Conservation (phyloP, 2,888 invertebrate genomes). For the Trissoscelio sp. region DNA sequence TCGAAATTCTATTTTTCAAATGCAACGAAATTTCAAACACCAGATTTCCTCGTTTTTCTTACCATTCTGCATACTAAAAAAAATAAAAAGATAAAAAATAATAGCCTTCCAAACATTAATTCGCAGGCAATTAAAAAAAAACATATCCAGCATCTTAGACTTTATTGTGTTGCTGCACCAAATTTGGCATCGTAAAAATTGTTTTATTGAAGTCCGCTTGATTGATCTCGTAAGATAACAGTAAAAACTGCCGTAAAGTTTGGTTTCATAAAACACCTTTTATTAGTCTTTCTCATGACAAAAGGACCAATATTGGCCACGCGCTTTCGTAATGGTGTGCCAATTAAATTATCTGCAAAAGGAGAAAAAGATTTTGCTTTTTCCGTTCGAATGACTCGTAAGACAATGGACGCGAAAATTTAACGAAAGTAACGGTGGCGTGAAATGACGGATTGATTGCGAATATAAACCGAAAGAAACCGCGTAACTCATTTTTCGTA, state of each 20-base stretch:
- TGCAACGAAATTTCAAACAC: constrained; percentile 24
- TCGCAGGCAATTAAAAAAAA: not conserved
- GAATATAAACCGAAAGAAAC: constrained; percentile 26
- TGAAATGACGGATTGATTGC: constrained; percentile 40
- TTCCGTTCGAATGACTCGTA: not conserved
- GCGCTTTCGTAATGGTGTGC: not conserved
- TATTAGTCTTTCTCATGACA: constrained; percentile 33
- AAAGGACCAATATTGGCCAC: constrained; percentile 7
- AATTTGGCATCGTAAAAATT: constrained; percentile 38
- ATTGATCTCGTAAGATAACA: constrained; percentile 51
- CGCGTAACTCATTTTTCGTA: constrained; percentile 27
- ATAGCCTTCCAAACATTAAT: constrained; percentile 3
- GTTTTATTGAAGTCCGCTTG: constrained; percentile 25
- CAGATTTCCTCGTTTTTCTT: constrained; percentile 27
- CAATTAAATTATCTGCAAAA: constrained; percentile 2
- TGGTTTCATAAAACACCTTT: constrained; percentile 42
- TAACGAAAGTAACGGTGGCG: not conserved
- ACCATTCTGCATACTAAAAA: not conserved
- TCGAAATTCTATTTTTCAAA: constrained; percentile 35
- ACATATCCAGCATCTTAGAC: not conserved
- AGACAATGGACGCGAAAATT: not conserved
- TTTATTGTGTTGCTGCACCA: constrained; percentile 19
- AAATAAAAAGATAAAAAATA: not conserved
- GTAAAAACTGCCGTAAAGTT: constrained; percentile 32
- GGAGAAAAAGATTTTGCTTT: not conserved